A percentile compares a stretch with the other conserved stretches of the same genome.
phyloP scores from a whole-genome alignment of 2,113 vertebrate genomes.

The Garra rufa region DNA sequence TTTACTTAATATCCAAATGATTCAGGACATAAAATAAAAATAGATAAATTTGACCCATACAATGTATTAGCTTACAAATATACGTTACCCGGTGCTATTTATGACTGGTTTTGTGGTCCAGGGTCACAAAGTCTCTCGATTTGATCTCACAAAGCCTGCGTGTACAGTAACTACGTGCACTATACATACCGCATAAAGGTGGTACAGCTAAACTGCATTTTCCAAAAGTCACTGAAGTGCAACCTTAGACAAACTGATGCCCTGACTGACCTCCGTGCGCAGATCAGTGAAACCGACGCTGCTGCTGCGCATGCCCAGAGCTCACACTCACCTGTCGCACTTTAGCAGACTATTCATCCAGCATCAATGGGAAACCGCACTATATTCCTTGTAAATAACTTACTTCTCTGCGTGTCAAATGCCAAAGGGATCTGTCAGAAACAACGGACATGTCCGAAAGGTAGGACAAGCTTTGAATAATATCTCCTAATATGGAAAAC shows the following conservation, averaged over 20 bases:
- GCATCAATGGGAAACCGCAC: slow-evolving; percentile 70
- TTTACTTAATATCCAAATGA: too few relatives aligned
- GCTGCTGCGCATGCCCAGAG: slow-evolving; percentile 29
- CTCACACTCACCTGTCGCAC: slow-evolving; percentile 35
- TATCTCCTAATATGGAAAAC: not conserved
- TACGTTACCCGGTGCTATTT: too few relatives aligned
- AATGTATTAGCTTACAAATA: too few relatives aligned
- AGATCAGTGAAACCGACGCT: slow-evolving; percentile 10
- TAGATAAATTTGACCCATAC: too few relatives aligned
- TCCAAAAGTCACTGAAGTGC: slow-evolving; percentile 29
- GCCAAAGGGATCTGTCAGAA: slow-evolving; percentile 49
- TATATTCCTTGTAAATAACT: slow-evolving; percentile 48
- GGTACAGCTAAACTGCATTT: not conserved
- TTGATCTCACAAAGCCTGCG: not conserved
- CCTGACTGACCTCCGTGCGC: slow-evolving; percentile 44
- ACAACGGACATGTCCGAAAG: slow-evolving; percentile 89
- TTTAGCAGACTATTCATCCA: not conserved
- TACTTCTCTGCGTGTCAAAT: slow-evolving; percentile 56
- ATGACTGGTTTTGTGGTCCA: too few relatives aligned
- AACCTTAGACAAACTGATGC: slow-evolving; percentile 40
- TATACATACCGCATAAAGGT: not conserved
- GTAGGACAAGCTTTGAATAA: slow-evolving; percentile 71
- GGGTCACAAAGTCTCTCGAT: not conserved
- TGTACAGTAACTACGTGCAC: not conserved
- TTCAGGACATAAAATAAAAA: too few relatives aligned